Conservation (phyloP, 2,888 invertebrate genomes). For the Thereva unica region DNA sequence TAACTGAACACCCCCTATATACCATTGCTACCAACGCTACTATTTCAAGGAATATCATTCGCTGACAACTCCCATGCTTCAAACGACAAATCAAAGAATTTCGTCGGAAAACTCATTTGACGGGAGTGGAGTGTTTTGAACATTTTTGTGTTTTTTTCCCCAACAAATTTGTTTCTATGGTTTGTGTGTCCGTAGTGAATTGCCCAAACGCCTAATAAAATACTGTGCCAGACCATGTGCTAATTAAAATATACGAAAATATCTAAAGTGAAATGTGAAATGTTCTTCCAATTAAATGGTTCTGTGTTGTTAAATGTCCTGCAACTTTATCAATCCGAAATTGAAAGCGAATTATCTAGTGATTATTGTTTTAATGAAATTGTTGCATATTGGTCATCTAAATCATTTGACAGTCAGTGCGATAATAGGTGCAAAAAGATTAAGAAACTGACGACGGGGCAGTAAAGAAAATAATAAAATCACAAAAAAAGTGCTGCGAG, state of each 20-base stretch:
- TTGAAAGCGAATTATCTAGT: constrained; percentile 3
- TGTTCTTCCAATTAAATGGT: constrained; percentile 17
- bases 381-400: constrained; percentile 10
- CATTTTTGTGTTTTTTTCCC: constrained; percentile 25
- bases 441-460: constrained; percentile 22
- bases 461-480: constrained; percentile 9
- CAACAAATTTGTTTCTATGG: constrained; percentile 1
- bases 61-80: not conserved
- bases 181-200: not conserved
- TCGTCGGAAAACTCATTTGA: constrained; percentile 16
- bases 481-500: constrained; percentile 8
- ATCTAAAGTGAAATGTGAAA: constrained; percentile 20
- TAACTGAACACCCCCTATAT: no score
- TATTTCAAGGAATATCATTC: not conserved
- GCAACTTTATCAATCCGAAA: constrained; percentile 13
- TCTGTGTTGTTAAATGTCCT: constrained; percentile 28
- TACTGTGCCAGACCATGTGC: constrained; percentile 1
- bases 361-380: constrained; percentile 22
- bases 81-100: constrained; percentile 8
- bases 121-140: constrained; percentile 34
- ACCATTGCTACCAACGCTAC: constrained; percentile 2
- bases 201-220: not conserved
- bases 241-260: constrained; percentile 1
- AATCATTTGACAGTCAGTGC: constrained; percentile 20
- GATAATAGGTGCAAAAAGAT: constrained; percentile 23